A percentile compares a stretch with the other conserved stretches of the same genome.
phyloP scores from a whole-genome alignment of 2,888 invertebrate species.

The Scaptomyza tumidula region DNA sequence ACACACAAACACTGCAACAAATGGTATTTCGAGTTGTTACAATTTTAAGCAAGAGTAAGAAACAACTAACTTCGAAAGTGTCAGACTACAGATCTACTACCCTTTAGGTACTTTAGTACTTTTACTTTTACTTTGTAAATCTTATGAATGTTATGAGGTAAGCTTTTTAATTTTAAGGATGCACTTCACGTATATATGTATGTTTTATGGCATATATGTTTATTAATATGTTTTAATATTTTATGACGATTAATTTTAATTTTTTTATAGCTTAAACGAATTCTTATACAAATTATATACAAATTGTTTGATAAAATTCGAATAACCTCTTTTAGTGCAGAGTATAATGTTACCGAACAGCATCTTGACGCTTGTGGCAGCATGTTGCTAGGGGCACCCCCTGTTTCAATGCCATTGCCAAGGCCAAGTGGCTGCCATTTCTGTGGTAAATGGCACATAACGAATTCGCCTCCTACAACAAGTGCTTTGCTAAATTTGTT shows the following conservation, averaged over 20 bases:
- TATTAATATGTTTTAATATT: too few relatives aligned
- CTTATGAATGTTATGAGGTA: too few relatives aligned
- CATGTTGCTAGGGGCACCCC: constrained; percentile 46
- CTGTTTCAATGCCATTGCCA: constrained; percentile 66
- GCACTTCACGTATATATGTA: too few relatives aligned
- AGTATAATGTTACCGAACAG: constrained; percentile 30
- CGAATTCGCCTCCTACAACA: constrained; percentile 39
- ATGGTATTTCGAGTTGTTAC: constrained; percentile 30
- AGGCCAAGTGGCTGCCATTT: constrained; percentile 63
- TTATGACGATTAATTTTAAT: too few relatives aligned
- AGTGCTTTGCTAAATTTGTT: constrained; percentile 41
- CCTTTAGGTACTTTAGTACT: neutral
- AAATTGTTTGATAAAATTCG: neutral
- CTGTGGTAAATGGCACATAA: constrained; percentile 45
- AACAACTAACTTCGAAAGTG: neutral
- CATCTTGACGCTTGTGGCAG: constrained; percentile 26
- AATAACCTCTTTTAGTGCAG: constrained; percentile 2
- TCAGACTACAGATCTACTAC: constrained; percentile 6
- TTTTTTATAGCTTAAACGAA: neutral
- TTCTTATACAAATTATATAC: neutral
- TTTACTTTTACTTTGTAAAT: too few relatives aligned
- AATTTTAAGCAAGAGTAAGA: constrained; percentile 4
- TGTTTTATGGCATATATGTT: too few relatives aligned
- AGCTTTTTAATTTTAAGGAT: too few relatives aligned
- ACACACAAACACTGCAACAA: constrained; percentile 25